These are phyloP conservation scores for Mythimna loreyi DNA, from an alignment of 2,888 invertebrate genomes.

Conservation along the genomic window DNA sequence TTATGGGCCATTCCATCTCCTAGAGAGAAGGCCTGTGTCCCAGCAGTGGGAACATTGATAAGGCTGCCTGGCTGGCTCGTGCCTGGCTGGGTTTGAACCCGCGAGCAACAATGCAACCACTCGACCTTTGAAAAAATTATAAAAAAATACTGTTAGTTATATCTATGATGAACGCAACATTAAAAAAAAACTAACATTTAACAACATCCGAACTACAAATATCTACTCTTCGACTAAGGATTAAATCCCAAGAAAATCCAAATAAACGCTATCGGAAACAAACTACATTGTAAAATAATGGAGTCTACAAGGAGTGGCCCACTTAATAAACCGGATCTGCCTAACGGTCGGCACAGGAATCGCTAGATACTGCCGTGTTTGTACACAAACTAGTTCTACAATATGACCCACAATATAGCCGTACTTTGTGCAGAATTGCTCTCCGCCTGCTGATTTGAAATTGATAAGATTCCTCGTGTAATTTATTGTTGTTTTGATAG, in stretches of 20 bases:
- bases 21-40: too few relatives aligned
- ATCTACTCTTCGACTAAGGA: neutral
- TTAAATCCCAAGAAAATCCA: conserved; percentile 17
- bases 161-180: too few relatives aligned
- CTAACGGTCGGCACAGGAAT: conserved; percentile 63
- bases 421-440: conserved; percentile 39
- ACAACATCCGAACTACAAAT: neutral
- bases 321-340: conserved; percentile 56
- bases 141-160: too few relatives aligned
- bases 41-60: too few relatives aligned
- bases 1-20: too few relatives aligned
- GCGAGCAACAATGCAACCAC: too few relatives aligned
- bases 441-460: conserved; percentile 8
- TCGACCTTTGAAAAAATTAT: too few relatives aligned
- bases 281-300: conserved; percentile 31
- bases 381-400: conserved; percentile 57
- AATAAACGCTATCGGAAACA: conserved; percentile 40
- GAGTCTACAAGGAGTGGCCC: conserved; percentile 49
- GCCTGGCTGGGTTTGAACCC: too few relatives aligned
- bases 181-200: too few relatives aligned
- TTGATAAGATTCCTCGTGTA: conserved; percentile 11
- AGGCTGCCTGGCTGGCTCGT: too few relatives aligned
- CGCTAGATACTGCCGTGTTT: conserved; percentile 59
- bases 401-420: conserved; percentile 54
- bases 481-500: conserved; percentile 4